Base-by-base conservation (phyloP, 2,888 invertebrate species). In the Dicycla oo region DNA sequence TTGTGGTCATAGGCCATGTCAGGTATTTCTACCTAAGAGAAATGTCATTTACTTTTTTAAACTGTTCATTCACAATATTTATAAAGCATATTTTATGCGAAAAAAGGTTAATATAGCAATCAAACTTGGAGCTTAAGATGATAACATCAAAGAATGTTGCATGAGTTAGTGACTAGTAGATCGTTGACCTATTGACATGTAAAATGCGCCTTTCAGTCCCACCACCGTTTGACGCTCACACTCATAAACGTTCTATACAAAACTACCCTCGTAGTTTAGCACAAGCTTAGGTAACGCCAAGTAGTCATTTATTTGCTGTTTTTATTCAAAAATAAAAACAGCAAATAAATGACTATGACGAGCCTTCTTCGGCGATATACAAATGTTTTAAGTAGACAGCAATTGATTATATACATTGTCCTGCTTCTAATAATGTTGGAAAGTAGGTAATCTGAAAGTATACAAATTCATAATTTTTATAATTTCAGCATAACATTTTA, bases 181-280 rank as follows among this genome's bases (percentile, higher is more conserved):
- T 53, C 45, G 38, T 62, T 72, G 62, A 72, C 73, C 43, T 73
- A 53, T 73, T 54, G 62, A 62, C 40, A 40, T 62, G 47, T 20
- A 54, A 73, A 61, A 73, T 73, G 45, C 15, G 51, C 20, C 20
- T 43, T 71, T 73, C 38, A 72, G 53, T 45, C 0, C 10, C 18
- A 45, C n/a, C 13, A 20, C 43, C 10, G 26, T 15, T 5, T 49
- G 15, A 26, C 3, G 30, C 34, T 34, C 23, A 51, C 38, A n/a
- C 62, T 71, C 40, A 61, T 45, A 30, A 45, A 45, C 45, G 10
- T 57, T 70, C 10, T 15, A 20, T 40, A n/a, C n/a, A 47, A 54
- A 13, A 45, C 53, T 23, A 30, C 2, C 30, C 51, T 34, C 40
- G 15, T 23, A 71, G 34, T 3, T 69, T 15, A 23, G 15, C 3